Conservation (phyloP, 2,797 vertebrate genomes). For the Steatocranus sp. region DNA sequence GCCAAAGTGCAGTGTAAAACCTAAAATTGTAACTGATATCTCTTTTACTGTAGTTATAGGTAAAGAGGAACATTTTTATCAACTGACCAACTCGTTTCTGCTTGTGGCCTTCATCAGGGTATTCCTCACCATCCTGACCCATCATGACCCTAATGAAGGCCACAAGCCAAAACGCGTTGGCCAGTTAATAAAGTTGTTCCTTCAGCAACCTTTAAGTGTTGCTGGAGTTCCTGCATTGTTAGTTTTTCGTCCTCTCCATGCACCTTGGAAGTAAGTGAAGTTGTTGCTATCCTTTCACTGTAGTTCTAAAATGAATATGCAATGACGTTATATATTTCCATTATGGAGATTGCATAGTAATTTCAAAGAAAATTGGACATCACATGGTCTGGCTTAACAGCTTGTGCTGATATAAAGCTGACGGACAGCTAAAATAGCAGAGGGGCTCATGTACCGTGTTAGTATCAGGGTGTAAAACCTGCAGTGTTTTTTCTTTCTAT, state of each 20-base stretch:
- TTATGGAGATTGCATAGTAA: background rate
- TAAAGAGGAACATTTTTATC: background rate
- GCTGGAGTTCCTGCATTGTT: background rate
- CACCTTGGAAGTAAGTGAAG: background rate
- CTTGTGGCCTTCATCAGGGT: accelerated
- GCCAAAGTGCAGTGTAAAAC: background rate
- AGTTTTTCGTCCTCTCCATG: background rate
- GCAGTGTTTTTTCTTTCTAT: background rate
- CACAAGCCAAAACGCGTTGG: background rate
- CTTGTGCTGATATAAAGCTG: background rate
- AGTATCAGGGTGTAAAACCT: background rate
- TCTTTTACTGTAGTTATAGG: background rate
- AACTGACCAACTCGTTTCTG: background rate
- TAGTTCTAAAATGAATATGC: background rate
- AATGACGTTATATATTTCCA: accelerated
- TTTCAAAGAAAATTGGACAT: background rate
- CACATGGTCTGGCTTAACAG: background rate
- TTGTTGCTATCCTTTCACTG: background rate
- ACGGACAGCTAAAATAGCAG: background rate
- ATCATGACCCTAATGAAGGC: background rate
- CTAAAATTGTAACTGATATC: background rate
- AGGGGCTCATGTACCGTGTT: accelerated
- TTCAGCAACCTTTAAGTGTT: background rate
- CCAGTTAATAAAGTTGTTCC: background rate
- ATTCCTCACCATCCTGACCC: no score